These are phyloP conservation scores for Temnothorax longispinosus DNA, from an alignment of 1,140 invertebrate genomes.

Conservation along the genomic window DNA sequence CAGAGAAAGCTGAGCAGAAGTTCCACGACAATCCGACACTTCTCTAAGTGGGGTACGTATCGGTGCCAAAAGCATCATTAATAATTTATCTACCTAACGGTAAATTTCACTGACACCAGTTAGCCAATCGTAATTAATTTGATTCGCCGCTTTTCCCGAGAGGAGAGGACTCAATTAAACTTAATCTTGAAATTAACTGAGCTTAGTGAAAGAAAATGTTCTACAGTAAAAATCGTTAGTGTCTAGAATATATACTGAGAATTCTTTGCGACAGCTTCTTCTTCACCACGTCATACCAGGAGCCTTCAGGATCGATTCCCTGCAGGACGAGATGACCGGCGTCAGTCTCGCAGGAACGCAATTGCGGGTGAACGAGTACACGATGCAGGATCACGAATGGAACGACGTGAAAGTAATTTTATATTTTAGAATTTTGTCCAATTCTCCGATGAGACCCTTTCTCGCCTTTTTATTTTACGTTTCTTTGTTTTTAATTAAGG, in stretches of 20 bases:
- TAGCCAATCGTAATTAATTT: slow-evolving; percentile 13
- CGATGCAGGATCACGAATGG: slow-evolving; percentile 94
- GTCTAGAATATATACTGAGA: not conserved
- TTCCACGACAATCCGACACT: slow-evolving; percentile 93
- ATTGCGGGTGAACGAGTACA: slow-evolving; percentile 93
- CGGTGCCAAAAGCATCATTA: not conserved
- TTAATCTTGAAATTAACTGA: not conserved
- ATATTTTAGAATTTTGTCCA: slow-evolving; percentile 7
- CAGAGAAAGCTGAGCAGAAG: slow-evolving; percentile 93
- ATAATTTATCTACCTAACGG: slow-evolving; percentile 17
- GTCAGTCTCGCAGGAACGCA: slow-evolving; percentile 94
- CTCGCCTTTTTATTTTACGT: not conserved
- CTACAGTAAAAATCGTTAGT: not conserved
- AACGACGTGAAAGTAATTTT: slow-evolving; percentile 91
- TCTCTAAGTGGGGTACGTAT: slow-evolving; percentile 92
- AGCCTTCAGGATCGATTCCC: slow-evolving; percentile 90
- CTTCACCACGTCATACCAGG: slow-evolving; percentile 94
- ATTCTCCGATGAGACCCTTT: not conserved
- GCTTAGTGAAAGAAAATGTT: not conserved
- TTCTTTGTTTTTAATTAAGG: not conserved
- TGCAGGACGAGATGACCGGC: slow-evolving; percentile 95
- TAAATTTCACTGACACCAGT: not conserved
- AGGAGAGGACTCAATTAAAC: not conserved
- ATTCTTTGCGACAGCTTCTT: slow-evolving; percentile 87
- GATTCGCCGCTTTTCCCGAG: not conserved